Evolutionary conservation across 2,888 invertebrate species (phyloP).

Genomic region (Hypsopygia costalis): DNA sequence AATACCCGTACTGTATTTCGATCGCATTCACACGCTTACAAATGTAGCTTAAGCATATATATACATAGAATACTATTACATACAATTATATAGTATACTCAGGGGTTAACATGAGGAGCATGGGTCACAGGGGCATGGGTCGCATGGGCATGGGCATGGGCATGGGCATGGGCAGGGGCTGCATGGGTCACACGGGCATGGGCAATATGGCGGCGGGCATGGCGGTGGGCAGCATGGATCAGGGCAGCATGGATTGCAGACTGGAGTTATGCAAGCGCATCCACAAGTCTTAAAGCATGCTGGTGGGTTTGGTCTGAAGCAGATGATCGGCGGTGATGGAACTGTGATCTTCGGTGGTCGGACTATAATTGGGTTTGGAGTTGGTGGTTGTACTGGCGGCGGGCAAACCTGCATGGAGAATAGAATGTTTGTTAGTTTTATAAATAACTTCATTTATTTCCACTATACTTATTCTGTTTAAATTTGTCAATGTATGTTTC

Average conservation of each 20-base stretch:
- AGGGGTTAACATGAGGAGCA: background rate
- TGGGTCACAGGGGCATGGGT: background rate
- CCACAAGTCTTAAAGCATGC: conserved; percentile 42
- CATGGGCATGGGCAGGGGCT: conserved; percentile 15
- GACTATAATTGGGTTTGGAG: conserved; percentile 39
- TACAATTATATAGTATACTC: conserved; percentile 6
- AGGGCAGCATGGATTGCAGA: conserved; percentile 8
- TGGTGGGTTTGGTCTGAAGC: conserved; percentile 51
- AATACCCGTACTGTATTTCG: conserved; percentile 54
- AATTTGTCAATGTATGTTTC: too few species aligned
- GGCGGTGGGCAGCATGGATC: conserved; percentile 13
- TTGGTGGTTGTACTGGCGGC: conserved; percentile 36
- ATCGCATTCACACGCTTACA: conserved; percentile 42
- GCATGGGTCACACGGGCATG: conserved; percentile 12
- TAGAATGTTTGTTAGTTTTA: too few species aligned
- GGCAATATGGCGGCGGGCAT: conserved; percentile 10
- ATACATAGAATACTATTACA: conserved; percentile 21
- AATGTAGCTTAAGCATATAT: conserved; percentile 36
- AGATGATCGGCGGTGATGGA: conserved; percentile 49
- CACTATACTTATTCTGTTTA: too few species aligned
- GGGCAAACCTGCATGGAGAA: conserved; percentile 46
- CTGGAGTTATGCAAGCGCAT: conserved; percentile 25
- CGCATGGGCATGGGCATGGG: conserved; percentile 6
- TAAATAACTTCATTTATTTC: too few species aligned
- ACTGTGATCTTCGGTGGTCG: conserved; percentile 51